Percentiles rank a stretch among this genome's conserved stretches.
phyloP scores from a whole-genome alignment of 2,113 vertebrate species.

The Parus major region DNA sequence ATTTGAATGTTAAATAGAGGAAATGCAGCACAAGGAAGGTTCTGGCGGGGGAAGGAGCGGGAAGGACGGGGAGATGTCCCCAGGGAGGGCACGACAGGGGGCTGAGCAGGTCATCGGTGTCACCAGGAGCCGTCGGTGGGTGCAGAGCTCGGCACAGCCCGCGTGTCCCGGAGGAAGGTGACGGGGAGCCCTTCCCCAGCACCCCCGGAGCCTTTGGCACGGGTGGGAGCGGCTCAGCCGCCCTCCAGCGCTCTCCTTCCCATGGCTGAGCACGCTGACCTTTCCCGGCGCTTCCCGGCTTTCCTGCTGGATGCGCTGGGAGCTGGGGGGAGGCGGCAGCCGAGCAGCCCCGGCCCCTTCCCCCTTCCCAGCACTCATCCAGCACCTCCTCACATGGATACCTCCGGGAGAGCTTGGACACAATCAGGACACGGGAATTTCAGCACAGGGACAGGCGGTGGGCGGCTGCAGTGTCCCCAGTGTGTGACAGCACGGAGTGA shows the following conservation, averaged over 20 bases:
- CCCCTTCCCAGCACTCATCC: not conserved
- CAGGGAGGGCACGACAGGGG: rapidly evolving
- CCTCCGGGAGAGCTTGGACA: not conserved
- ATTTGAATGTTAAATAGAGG: not conserved
- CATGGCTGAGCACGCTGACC: constrained; percentile 42
- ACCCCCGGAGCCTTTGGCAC: not conserved
- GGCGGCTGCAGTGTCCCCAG: not conserved
- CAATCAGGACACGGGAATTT: constrained; percentile 26
- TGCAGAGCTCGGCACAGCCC: not conserved
- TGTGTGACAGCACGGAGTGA: not conserved
- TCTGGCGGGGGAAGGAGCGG: not conserved
- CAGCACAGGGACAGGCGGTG: not conserved
- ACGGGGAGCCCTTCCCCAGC: not conserved
- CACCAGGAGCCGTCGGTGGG: not conserved
- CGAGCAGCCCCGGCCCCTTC: not conserved
- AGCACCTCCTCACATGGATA: not conserved
- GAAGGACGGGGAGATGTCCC: not conserved
- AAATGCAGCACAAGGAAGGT: not conserved
- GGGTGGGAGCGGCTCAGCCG: not conserved
- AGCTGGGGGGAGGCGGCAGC: not conserved
- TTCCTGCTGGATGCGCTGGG: not conserved
- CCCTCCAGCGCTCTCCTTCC: not conserved
- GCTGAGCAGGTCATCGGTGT: not conserved
- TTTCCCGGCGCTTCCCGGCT: constrained; percentile 4
- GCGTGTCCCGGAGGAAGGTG: not conserved